Percentiles rank a stretch among this genome's conserved stretches.
Conservation (phyloP, 2,113 vertebrate genomes). For the Mesoclemmys tuberculata region DNA sequence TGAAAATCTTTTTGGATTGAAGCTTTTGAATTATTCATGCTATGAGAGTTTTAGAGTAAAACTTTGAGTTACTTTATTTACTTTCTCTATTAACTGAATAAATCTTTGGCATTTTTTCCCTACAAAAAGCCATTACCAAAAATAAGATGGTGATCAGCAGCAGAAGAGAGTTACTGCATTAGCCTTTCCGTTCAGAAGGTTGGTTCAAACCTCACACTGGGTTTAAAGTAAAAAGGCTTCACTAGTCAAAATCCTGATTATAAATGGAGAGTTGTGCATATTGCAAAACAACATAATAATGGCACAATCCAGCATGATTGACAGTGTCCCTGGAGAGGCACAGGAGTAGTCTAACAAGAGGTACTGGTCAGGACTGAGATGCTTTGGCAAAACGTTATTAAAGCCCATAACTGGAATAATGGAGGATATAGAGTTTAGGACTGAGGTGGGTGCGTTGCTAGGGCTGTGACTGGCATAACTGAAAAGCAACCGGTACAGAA, state of each 20-base stretch:
- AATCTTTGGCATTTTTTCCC: slow-evolving; percentile 17
- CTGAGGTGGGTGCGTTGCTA: not conserved
- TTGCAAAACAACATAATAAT: not conserved
- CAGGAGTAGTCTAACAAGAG: not conserved
- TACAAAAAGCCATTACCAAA: slow-evolving; percentile 35
- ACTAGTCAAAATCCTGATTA: slow-evolving; percentile 34
- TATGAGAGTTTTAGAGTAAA: slow-evolving; percentile 58
- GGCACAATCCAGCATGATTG: not conserved
- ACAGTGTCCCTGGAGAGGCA: not conserved
- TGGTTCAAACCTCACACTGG: slow-evolving; percentile 62
- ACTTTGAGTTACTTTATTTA: slow-evolving; percentile 68
- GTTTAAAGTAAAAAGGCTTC: slow-evolving; percentile 58
- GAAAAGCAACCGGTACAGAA: slow-evolving; percentile 45
- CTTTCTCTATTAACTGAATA: slow-evolving; percentile 29
- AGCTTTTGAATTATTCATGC: slow-evolving; percentile 54
- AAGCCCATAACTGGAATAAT: not conserved
- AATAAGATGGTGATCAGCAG: not conserved
- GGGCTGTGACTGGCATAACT: slow-evolving; percentile 1
- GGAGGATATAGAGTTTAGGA: slow-evolving; percentile 13
- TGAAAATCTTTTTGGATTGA: slow-evolving; percentile 64
- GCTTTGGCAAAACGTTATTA: not conserved
- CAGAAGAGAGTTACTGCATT: slow-evolving; percentile 65
- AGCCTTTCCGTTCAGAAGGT: slow-evolving; percentile 51
- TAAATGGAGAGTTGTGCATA: slow-evolving; percentile 42
- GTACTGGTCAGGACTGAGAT: not conserved